Conservation (phyloP, 1,140 invertebrate genomes). For the Caenorhabditis briggsae region DNA sequence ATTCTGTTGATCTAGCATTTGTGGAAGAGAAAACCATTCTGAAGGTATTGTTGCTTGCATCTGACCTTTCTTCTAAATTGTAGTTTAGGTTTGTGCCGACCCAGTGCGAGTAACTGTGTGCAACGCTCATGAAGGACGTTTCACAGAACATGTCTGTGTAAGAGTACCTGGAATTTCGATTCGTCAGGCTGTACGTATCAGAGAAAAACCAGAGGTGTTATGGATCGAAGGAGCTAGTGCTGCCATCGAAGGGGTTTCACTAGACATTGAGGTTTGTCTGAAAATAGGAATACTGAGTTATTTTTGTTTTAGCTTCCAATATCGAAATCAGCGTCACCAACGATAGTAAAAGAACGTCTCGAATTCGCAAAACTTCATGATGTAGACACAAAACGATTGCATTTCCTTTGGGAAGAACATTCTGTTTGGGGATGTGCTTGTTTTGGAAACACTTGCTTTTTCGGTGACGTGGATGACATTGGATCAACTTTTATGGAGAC, state of each 20-base stretch:
- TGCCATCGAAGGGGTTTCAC: constrained; percentile 13
- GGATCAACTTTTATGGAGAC: constrained; percentile 25
- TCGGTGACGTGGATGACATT: constrained; percentile 80
- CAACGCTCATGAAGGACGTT: constrained; percentile 69
- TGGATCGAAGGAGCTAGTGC: constrained; percentile 58
- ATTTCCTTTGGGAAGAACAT: constrained; percentile 90
- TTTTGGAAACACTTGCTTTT: constrained; percentile 92
- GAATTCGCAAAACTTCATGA: constrained; percentile 89
- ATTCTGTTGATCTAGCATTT: constrained; percentile 90
- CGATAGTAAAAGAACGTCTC: constrained; percentile 75
- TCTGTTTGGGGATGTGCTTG: constrained; percentile 86
- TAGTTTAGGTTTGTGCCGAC: constrained; percentile 86
- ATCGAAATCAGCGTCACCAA: constrained; percentile 63
- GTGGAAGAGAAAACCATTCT: constrained; percentile 86
- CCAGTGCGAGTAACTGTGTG: constrained; percentile 68
- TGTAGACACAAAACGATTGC: constrained; percentile 87
- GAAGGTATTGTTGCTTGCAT: not conserved
- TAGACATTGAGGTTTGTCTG: constrained; percentile 29
- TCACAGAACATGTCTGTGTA: constrained; percentile 67
- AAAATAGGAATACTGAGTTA: not conserved
- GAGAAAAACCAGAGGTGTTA: not conserved
- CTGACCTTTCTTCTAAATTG: constrained; percentile 71
- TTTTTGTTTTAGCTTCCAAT: constrained; percentile 73
- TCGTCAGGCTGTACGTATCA: constrained; percentile 30
- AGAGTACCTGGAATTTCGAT: constrained; percentile 8